Evolutionary conservation across 1,140 invertebrate species (phyloP).

Genomic region (Hypsibius dujardini): DNA sequence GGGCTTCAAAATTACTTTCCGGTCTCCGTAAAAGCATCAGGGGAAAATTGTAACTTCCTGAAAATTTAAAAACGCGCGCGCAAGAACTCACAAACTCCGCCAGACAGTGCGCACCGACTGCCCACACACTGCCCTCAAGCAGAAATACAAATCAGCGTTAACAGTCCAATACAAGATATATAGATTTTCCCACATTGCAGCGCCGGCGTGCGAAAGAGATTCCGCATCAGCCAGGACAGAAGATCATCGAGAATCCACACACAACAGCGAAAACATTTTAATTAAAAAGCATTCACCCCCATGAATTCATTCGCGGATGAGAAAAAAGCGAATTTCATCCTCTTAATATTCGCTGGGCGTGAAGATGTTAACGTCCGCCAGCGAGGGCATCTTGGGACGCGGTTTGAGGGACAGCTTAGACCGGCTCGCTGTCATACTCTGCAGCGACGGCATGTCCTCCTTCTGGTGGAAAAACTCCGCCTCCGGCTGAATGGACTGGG

Average conservation of each 20-base stretch:
- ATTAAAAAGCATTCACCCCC: not conserved
- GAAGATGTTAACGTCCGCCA: slow-evolving; percentile 4
- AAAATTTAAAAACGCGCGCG: too few species aligned
- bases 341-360: slow-evolving; percentile 9
- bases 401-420: not conserved
- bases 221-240: not conserved
- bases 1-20: too few species aligned
- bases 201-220: not conserved
- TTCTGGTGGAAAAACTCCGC: slow-evolving; percentile 2
- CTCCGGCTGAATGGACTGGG: not conserved
- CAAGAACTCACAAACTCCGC: too few species aligned
- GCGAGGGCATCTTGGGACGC: not conserved
- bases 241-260: not conserved
- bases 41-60: too few species aligned
- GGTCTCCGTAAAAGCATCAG: too few species aligned
- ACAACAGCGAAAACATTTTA: not conserved
- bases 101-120: too few species aligned
- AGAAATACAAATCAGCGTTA: too few species aligned
- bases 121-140: too few species aligned
- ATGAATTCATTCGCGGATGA: too few species aligned
- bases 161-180: too few species aligned
- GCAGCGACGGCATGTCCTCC: not conserved
- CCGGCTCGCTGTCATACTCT: not conserved
- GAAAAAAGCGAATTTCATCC: not conserved
- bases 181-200: not conserved